Percentiles rank a stretch among this genome's conserved stretches.
Evolutionary conservation across 2,888 invertebrate species (phyloP).

Genomic region (Eristalis tenax): DNA sequence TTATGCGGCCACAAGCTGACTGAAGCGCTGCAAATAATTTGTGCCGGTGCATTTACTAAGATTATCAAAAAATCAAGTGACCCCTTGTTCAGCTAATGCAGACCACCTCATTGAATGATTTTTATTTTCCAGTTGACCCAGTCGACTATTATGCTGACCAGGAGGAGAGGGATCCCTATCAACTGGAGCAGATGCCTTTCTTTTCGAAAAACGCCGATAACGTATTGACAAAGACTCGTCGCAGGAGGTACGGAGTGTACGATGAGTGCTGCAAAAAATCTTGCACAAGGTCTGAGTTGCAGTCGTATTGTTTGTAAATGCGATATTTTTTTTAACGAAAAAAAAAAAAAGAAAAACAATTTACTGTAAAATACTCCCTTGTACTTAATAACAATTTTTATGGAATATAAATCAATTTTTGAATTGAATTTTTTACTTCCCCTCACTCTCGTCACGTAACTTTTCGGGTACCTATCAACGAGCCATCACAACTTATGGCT

Average conservation of each 20-base stretch:
- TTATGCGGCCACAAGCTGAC: not conserved
- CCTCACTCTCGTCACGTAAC: too few species aligned
- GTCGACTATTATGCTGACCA: slow-evolving; percentile 66
- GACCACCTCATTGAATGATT: not conserved
- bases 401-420: too few species aligned
- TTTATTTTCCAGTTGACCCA: slow-evolving; percentile 41
- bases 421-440: too few species aligned
- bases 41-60: not conserved
- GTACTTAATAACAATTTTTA: too few species aligned
- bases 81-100: not conserved
- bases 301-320: slow-evolving; percentile 74
- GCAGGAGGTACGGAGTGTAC: slow-evolving; percentile 74
- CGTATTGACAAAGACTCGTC: slow-evolving; percentile 74
- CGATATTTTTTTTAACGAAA: not conserved
- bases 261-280: slow-evolving; percentile 76
- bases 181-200: slow-evolving; percentile 67
- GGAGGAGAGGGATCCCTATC: slow-evolving; percentile 15
- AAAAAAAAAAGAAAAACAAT: not conserved
- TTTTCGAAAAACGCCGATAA: slow-evolving; percentile 70
- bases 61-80: slow-evolving; percentile 15
- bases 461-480: too few species aligned
- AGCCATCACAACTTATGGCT: too few species aligned
- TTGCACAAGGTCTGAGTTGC: slow-evolving; percentile 74
- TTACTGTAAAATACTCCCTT: not conserved
- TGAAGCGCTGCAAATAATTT: not conserved